Evolutionary conservation across 2,113 vertebrate species (phyloP).

Genomic region (Mormyrus lacerda): DNA sequence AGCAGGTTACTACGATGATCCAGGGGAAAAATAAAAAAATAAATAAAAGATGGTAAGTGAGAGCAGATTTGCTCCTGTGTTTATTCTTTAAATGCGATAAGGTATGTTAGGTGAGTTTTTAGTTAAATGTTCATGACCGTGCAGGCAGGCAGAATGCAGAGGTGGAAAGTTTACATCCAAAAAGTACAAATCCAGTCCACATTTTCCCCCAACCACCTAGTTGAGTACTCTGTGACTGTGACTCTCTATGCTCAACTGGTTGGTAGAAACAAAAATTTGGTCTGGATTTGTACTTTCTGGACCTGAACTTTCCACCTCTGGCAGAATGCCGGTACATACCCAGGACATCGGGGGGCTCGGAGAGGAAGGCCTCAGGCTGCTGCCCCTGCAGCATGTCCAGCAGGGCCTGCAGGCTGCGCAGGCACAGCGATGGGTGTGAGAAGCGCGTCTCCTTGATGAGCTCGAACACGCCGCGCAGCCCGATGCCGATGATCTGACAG

Average conservation of each 20-base stretch:
- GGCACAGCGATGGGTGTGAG: constrained; percentile 90
- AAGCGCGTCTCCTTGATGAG: constrained; percentile 96
- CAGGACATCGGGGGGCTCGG: constrained; percentile 91
- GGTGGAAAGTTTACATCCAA: too few species aligned
- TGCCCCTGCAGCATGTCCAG: constrained; percentile 96
- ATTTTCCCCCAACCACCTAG: too few species aligned
- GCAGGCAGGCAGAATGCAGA: not conserved
- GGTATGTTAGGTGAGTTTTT: not conserved
- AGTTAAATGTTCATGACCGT: not conserved
- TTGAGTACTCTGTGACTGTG: too few species aligned
- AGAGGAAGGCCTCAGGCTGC: constrained; percentile 93
- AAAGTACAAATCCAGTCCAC: too few species aligned
- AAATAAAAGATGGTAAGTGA: not conserved
- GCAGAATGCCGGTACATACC: constrained; percentile 58
- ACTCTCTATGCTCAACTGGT: too few species aligned
- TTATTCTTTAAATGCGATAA: not conserved
- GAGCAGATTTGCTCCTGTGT: not conserved
- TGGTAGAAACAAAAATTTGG: too few species aligned
- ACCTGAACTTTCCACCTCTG: too few species aligned
- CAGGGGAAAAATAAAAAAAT: not conserved
- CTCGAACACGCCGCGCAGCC: constrained; percentile 96
- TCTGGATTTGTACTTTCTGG: too few species aligned
- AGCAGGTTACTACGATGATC: not conserved
- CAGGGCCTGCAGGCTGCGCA: constrained; percentile 91
- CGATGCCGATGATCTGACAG: constrained; percentile 90